A percentile compares a stretch with the other conserved stretches of the same genome.
Evolutionary conservation across 2,888 invertebrate genomes (phyloP).

Genomic region (Creontiades dilutus): DNA sequence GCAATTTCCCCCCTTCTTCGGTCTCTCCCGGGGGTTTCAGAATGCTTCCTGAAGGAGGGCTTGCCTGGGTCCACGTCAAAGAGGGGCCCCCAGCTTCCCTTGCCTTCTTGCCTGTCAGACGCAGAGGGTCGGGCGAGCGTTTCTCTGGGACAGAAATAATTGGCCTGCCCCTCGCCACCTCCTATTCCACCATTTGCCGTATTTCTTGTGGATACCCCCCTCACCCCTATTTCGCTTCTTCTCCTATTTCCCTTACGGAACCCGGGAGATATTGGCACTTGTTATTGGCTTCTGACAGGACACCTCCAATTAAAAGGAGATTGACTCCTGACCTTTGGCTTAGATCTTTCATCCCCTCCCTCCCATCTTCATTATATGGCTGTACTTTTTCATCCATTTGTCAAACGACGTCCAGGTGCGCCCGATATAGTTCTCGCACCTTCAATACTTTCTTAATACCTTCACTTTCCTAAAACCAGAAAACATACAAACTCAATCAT

Average conservation of each 20-base stretch:
- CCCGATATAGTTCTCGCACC: background rate
- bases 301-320: slow-evolving; percentile 67
- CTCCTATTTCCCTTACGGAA: background rate
- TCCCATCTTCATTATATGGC: background rate
- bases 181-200: background rate
- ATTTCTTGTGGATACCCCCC: background rate
- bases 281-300: slow-evolving; percentile 64
- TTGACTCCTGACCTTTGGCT: slow-evolving; percentile 64
- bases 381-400: too few species aligned
- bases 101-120: slow-evolving; percentile 53
- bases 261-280: slow-evolving; percentile 65
- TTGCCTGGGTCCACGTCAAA: slow-evolving; percentile 44
- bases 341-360: background rate
- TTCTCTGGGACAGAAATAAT: slow-evolving; percentile 65
- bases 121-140: slow-evolving; percentile 50
- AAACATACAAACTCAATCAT: too few species aligned
- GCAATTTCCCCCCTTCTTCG: slow-evolving; percentile 43
- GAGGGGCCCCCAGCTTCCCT: background rate
- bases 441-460: too few species aligned
- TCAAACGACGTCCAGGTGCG: too few species aligned
- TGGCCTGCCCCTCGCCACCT: slow-evolving; percentile 37
- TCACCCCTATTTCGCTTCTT: background rate
- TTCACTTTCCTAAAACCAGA: too few species aligned
- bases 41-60: background rate
- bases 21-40: slow-evolving; percentile 37